Base-by-base conservation (phyloP, 1,140 invertebrate genomes). In the Laodelphax striatellus region DNA sequence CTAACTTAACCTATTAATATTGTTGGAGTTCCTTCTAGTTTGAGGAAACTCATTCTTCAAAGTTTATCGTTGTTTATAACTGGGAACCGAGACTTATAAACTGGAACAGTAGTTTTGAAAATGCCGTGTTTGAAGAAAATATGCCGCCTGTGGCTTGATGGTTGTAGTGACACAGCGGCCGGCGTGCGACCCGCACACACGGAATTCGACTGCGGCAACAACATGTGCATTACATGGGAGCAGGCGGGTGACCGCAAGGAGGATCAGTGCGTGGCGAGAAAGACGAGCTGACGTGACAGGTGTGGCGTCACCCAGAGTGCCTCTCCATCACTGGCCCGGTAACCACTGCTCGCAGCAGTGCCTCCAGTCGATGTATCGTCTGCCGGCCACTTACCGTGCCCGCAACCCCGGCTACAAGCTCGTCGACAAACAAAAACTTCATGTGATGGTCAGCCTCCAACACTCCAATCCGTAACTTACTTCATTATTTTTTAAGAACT, bases 251-350 rank as follows among this genome's bases (percentile, higher is more conserved):
- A 96, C 70, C 88, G 87, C 9, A 81, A 85, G 22, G 79, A 83
- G 0, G 92, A 96, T n/a, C 68, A 96, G 92, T 71, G 78, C 80
- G 0, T 82, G 83, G 84, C 4, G 90, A 92, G 68, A n/a, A n/a
- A n/a, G 92, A 95, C 71, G 91, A 95, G 70, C 58, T 62, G 11
- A 41, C n/a, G 60, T 8, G 65, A 60, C 16, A 63, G 65, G 41
- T 86, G 87, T 63, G 89, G 91, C 68, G 82, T 92, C 22, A 83
- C 93, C 66, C n/a, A n/a, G 90, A 93, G 70, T 94, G 91, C 72
- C 76, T 83, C 70, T 85, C 82, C 70, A 83, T 83, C 73, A 89
- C 82, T 64, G 75, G 67, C n/a, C n/a, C n/a, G n/a, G n/a, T n/a
- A n/a, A n/a, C 66, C 62, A 76, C 0, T 94, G 91, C 69, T 89